These are phyloP conservation scores for Zingel zingel DNA, from an alignment of 2,113 vertebrate species.

Conservation along the genomic window DNA sequence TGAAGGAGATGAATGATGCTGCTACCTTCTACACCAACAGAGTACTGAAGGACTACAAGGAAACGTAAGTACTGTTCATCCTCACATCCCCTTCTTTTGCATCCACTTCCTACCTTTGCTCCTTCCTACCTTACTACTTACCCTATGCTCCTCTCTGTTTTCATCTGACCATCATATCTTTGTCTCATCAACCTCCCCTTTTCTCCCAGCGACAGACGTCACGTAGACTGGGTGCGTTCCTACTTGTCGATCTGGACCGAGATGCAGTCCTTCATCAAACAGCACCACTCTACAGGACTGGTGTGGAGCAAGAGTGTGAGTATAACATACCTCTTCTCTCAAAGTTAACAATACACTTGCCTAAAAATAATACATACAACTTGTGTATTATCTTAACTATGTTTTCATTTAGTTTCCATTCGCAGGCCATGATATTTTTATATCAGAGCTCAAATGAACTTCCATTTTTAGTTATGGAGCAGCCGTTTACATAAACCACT, in stretches of 20 bases:
- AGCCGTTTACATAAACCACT: constrained; percentile 64
- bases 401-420: constrained; percentile 55
- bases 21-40: constrained; percentile 99
- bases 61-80: constrained; percentile 85
- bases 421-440: constrained; percentile 61
- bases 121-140: not conserved
- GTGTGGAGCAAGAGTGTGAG: constrained; percentile 95
- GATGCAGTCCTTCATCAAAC: constrained; percentile 94
- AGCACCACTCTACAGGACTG: constrained; percentile 94
- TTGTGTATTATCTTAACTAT: constrained; percentile 49
- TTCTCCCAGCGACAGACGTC: constrained; percentile 88
- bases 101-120: not conserved
- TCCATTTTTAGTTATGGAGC: constrained; percentile 79
- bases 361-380: constrained; percentile 11
- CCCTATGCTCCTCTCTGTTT: not conserved
- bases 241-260: constrained; percentile 96
- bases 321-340: constrained; percentile 34
- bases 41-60: constrained; percentile 98
- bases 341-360: not conserved
- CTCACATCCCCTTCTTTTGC: not conserved
- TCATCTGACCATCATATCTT: constrained; percentile 14
- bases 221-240: constrained; percentile 96
- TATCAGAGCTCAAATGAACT: constrained; percentile 56
- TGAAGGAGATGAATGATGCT: constrained; percentile 99
- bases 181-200: not conserved